phyloP scores from a whole-genome alignment of 2,113 vertebrate genomes.

The Daboia siamensis region DNA sequence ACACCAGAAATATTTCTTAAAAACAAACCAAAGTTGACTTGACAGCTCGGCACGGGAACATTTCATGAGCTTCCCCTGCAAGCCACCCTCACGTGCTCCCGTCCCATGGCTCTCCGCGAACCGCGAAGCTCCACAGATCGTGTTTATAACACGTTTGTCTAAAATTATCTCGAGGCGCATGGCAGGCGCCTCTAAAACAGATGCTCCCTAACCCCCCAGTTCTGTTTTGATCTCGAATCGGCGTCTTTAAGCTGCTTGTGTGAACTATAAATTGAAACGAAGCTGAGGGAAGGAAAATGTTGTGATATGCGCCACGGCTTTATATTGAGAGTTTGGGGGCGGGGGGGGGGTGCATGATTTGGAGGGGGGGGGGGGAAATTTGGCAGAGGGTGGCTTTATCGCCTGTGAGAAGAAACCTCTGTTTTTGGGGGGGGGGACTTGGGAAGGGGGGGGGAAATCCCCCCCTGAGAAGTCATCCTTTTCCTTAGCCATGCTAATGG shows the following conservation, averaged over 20 bases:
- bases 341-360: not conserved
- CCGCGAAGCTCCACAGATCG: conserved; percentile 74
- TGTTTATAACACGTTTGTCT: conserved; percentile 82
- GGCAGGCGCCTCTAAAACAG: conserved; percentile 76
- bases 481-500: not conserved
- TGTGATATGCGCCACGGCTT: conserved; percentile 51
- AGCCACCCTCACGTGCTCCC: conserved; percentile 4
- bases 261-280: conserved; percentile 73
- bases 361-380: not conserved
- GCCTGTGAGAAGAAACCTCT: conserved; percentile 30
- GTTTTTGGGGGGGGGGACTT: conserved; percentile 18
- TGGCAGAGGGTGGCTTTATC: conserved; percentile 26
- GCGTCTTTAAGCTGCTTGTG: conserved; percentile 75
- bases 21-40: conserved; percentile 39
- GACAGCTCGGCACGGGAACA: conserved; percentile 69
- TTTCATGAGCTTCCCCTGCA: conserved; percentile 65
- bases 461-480: too few species aligned
- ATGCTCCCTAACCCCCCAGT: conserved; percentile 77
- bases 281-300: conserved; percentile 63
- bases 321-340: conserved; percentile 12
- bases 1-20: not conserved
- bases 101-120: conserved; percentile 67
- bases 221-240: conserved; percentile 78
- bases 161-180: conserved; percentile 79
- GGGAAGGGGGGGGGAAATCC: not conserved